Percentiles rank a stretch among this genome's conserved stretches.
phyloP scores from a whole-genome alignment of 2,113 vertebrate genomes.

The Hypanus sabinus region DNA sequence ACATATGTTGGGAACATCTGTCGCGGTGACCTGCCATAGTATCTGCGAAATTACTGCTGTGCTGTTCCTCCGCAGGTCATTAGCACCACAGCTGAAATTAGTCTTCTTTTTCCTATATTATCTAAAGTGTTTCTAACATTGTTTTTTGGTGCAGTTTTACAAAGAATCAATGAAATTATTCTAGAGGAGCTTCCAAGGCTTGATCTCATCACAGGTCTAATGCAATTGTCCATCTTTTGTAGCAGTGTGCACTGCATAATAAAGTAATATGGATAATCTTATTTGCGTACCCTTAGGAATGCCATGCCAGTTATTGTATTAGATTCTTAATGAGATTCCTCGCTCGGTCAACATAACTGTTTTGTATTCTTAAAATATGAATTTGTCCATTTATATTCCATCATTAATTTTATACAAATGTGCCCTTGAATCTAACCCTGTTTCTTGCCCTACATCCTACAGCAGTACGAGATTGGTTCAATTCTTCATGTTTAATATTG shows the following conservation, averaged over 20 bases:
- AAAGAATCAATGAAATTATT: conserved; percentile 73
- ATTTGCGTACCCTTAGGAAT: conserved; percentile 82
- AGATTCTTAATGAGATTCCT: conserved; percentile 96
- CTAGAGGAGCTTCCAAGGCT: conserved; percentile 71
- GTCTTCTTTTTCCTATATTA: conserved; percentile 49
- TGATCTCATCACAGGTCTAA: conserved; percentile 83
- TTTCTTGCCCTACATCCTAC: conserved; percentile 37
- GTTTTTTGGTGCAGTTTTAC: conserved; percentile 56
- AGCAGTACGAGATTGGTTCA: conserved; percentile 37
- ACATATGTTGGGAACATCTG: conserved; percentile 99
- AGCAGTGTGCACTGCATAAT: conserved; percentile 89
- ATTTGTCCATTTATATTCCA: conserved; percentile 84
- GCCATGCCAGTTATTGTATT: conserved; percentile 96
- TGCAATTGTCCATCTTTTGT: conserved; percentile 93
- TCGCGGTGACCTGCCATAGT: conserved; percentile 88
- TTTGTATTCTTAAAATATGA: conserved; percentile 62
- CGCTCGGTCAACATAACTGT: conserved; percentile 67
- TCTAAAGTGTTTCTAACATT: conserved; percentile 47
- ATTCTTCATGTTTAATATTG: conserved; percentile 41
- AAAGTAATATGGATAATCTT: conserved; percentile 95
- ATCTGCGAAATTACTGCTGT: conserved; percentile 87
- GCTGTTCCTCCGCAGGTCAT: conserved; percentile 80
- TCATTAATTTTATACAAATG: conserved; percentile 90
- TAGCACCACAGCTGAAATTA: conserved; percentile 71
- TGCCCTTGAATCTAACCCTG: conserved; percentile 72